Evolutionary conservation across 2,797 vertebrate species (phyloP), one percentile per base, ranked within the genome.

Genomic region (Phaenicophaeus curvirostris): DNA sequence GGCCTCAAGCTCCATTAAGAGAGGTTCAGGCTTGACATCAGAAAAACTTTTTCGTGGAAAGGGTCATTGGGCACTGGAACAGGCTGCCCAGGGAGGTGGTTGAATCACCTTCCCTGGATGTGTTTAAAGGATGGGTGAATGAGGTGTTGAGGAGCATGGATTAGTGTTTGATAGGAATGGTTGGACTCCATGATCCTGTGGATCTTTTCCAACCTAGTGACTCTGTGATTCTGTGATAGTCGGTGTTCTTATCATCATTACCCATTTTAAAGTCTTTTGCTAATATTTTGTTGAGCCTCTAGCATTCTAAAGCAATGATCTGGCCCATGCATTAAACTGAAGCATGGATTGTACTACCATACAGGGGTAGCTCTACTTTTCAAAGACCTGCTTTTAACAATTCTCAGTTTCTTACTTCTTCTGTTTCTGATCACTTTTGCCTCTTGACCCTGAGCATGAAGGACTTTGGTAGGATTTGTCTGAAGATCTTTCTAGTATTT

Each of bases 281-380:
- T 11, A 67, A 18, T 5, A 8, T 20, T 39, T 66, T 4, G 4
- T 31, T 37, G 57, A 80, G 5, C 33, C 33, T 51, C 30, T n/a
- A n/a, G 33, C 41, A 27, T 62, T 73, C 55, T 50, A 24, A 7
- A 4, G 2, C 6, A 0, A 0, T 46, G 31, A 28, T 37, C 11
- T 53, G 6, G 37, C 12, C 5, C 13, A 14, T 1, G 5, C 11
- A 28, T 9, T 44, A 24, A 17, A 18, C 0, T 51, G n/a, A 67
- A 59, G 17, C 27, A 5, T 28, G 28, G 2, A 15, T 74, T 48
- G 83, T n/a, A 27, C 12, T 30, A n/a, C 33, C 17, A 3, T 6
- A 30, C 8, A 31, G 18, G 28, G 2, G 7, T 57, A 81, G 4
- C 11, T 74, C 30, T 62, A 15, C 20, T 85, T 75, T 90, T 68